phyloP scores from a whole-genome alignment of 2,797 vertebrate species.

The Enteromius paludinosus region DNA sequence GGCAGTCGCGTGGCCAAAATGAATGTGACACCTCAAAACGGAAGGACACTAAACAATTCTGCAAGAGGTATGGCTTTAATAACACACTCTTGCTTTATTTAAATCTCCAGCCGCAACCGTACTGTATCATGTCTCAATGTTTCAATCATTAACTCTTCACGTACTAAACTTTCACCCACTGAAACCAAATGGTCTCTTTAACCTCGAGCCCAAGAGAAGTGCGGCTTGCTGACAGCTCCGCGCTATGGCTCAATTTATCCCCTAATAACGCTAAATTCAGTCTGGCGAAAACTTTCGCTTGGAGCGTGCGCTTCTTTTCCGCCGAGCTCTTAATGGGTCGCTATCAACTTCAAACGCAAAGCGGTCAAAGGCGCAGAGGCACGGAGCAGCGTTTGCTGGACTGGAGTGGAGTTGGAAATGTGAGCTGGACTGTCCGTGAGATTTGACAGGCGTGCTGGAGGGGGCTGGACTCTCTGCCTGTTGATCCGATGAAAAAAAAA shows the following conservation, averaged over 20 bases:
- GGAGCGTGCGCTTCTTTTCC: neutral
- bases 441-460: conserved; percentile 47
- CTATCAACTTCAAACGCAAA: neutral
- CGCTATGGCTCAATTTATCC: neutral
- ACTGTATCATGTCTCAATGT: neutral
- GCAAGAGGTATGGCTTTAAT: conserved; percentile 1
- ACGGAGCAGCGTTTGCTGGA: neutral
- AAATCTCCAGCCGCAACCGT: neutral
- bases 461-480: conserved; percentile 61
- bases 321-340: neutral
- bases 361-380: neutral
- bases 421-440: conserved; percentile 34
- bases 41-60: conserved; percentile 16
- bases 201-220: neutral
- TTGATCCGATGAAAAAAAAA: conserved; percentile 65
- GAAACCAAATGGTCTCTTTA: neutral
- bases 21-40: conserved; percentile 16
- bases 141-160: conserved; percentile 30
- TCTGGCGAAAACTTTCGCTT: conserved; percentile 1
- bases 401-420: conserved; percentile 30
- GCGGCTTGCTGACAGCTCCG: conserved; percentile 1
- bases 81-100: neutral
- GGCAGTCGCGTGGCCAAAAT: neutral
- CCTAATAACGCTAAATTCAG: conserved; percentile 9
- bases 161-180: conserved; percentile 18